Percentiles rank a stretch among this genome's conserved stretches.
Conservation (phyloP, 2,113 vertebrate species). For the Festucalex cinctus region DNA sequence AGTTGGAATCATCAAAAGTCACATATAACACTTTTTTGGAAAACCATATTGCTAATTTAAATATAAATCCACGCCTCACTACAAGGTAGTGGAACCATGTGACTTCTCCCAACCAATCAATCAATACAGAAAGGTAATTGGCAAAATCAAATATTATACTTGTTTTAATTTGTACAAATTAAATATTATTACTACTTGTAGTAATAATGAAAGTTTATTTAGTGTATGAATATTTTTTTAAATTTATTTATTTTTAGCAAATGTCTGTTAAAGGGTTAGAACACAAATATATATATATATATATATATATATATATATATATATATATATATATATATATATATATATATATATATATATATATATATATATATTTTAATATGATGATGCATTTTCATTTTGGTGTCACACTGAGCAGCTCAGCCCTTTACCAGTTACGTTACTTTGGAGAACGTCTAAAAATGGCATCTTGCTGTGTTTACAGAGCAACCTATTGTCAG, state of each 20-base stretch:
- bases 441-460: background rate
- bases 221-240: background rate
- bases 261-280: too few relatives aligned
- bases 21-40: too few relatives aligned
- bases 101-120: background rate
- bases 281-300: too few relatives aligned
- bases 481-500: slow-evolving; percentile 76
- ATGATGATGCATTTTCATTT: background rate
- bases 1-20: too few relatives aligned
- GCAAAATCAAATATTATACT: background rate
- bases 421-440: too few relatives aligned
- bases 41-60: too few relatives aligned
- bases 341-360: too few relatives aligned
- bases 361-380: too few relatives aligned
- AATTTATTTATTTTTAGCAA: background rate
- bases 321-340: too few relatives aligned
- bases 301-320: too few relatives aligned
- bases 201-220: background rate
- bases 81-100: background rate
- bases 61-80: background rate
- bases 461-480: slow-evolving; percentile 53
- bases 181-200: background rate
- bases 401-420: background rate
- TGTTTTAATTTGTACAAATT: background rate
- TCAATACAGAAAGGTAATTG: too few relatives aligned